Conservation (phyloP, 2,797 vertebrate genomes). For the Echiichthys vipera region DNA sequence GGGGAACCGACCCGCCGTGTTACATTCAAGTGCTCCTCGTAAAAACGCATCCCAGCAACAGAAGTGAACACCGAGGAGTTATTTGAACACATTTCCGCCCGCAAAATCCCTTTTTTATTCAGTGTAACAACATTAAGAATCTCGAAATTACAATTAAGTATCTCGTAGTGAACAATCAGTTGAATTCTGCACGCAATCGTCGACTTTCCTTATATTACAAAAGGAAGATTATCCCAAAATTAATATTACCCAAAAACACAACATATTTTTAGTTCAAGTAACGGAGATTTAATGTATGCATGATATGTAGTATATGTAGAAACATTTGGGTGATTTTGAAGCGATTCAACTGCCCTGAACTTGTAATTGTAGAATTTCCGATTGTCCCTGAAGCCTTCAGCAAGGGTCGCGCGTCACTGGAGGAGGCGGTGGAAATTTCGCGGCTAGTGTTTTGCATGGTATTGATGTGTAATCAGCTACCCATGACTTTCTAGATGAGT, state of each 20-base stretch:
- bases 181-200: not conserved
- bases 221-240: not conserved
- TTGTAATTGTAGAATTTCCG: fast-evolving
- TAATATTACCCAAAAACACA: not conserved
- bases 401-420: fast-evolving
- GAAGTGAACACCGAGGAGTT: not conserved
- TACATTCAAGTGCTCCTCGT: not conserved
- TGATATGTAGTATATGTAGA: not conserved
- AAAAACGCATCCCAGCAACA: fast-evolving
- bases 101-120: no score
- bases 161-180: no score
- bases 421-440: not conserved
- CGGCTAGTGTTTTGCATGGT: not conserved
- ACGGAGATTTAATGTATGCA: not conserved
- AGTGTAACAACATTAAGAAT: not conserved
- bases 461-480: slow-evolving; percentile 2
- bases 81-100: not conserved
- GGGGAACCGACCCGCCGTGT: no score
- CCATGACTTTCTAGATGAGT: not conserved
- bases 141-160: not conserved
- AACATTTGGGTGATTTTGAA: fast-evolving
- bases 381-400: not conserved
- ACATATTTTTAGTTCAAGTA: not conserved
- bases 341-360: not conserved
- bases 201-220: not conserved